Percentiles rank a stretch among this genome's conserved stretches.
These are phyloP conservation scores for Drosophila teissieri DNA, from an alignment of 1,140 invertebrate genomes.

Conservation along the genomic window DNA sequence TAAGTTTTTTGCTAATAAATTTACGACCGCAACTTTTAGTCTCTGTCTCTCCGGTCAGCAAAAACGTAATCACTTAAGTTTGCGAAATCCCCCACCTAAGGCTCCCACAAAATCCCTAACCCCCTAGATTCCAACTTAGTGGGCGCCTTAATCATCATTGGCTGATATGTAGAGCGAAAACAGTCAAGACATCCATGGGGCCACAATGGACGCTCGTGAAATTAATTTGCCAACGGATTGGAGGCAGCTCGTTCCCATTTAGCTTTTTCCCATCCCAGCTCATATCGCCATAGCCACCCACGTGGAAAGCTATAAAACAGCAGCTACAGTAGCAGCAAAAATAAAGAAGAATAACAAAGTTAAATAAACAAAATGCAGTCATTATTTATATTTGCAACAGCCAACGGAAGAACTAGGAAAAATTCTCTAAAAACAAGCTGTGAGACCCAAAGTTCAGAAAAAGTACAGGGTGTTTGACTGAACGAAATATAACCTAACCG, in stretches of 20 bases:
- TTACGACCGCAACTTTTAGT: slow-evolving; percentile 72
- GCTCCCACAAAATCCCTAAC: slow-evolving; percentile 5
- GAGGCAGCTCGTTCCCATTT: slow-evolving; percentile 33
- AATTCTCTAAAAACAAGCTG: slow-evolving; percentile 60
- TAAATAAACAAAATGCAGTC: slow-evolving; percentile 81
- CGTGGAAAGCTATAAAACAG: slow-evolving; percentile 80
- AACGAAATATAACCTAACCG: background rate
- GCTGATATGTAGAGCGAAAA: slow-evolving; percentile 53
- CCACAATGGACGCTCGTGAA: slow-evolving; percentile 51
- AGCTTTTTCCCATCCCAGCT: slow-evolving; percentile 16
- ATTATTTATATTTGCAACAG: slow-evolving; percentile 77
- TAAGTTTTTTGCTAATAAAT: slow-evolving; percentile 79
- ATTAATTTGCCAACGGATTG: slow-evolving; percentile 74
- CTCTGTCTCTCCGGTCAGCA: slow-evolving; percentile 47
- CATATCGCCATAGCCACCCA: slow-evolving; percentile 51
- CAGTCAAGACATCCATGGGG: slow-evolving; percentile 25
- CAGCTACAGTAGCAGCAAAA: slow-evolving; percentile 37
- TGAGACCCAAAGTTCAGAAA: slow-evolving; percentile 41
- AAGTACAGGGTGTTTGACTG: slow-evolving; percentile 17
- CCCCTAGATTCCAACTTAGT: slow-evolving; percentile 21
- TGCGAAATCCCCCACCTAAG: slow-evolving; percentile 34
- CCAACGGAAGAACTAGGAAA: slow-evolving; percentile 48
- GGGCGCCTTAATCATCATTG: slow-evolving; percentile 72
- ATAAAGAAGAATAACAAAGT: slow-evolving; percentile 71
- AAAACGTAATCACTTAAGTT: slow-evolving; percentile 82